Evolutionary conservation across 2,113 vertebrate species (phyloP), one percentile per base, ranked within the genome.

Genomic region (Alethe diademata): DNA sequence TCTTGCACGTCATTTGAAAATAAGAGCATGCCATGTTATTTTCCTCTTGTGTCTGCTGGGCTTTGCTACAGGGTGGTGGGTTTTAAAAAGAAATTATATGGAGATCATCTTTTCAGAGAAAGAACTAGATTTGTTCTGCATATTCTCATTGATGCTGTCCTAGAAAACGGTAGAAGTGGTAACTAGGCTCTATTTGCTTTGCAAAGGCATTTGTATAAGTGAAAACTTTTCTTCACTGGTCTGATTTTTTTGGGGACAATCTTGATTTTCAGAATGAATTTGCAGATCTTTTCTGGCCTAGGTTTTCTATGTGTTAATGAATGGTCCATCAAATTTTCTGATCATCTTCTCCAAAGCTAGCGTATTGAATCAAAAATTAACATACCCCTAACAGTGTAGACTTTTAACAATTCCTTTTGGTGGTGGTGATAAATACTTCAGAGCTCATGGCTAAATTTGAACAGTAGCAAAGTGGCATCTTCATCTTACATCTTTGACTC

Each of bases 381-480:
- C 3, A 11, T 54, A 33, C 5, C 3, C 56, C 0, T 43, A 58
- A 29, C 36, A 54, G 23, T 12, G 8, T 31, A 33, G 50, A 11
- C 25, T 70, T 80, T 11, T 40, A 80, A 73, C 19, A 31, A 2
- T 86, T 69, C 18, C 7, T 67, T 62, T 78, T 65, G n/a, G 12
- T 76, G 65, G 42, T 28, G 19, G 9, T 70, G 20, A 47, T 48
- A 54, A 54, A 8, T 38, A 24, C 38, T 92, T 84, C 33, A 25
- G 47, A 38, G 7, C n/a, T 67, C 2, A 4, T 53, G 28, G 78
- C 13, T 84, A 25, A 57, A 36, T 38, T 42, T 65, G 28, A 80
- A 17, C 15, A 31, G 24, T 42, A 60, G 9, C 28, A 6, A 42
- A 69, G 43, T 11, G 31, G 4, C 33, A 33, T 42, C 47, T 78